phyloP scores from a whole-genome alignment of 2,797 vertebrate species.

The Myotis pilosus region DNA sequence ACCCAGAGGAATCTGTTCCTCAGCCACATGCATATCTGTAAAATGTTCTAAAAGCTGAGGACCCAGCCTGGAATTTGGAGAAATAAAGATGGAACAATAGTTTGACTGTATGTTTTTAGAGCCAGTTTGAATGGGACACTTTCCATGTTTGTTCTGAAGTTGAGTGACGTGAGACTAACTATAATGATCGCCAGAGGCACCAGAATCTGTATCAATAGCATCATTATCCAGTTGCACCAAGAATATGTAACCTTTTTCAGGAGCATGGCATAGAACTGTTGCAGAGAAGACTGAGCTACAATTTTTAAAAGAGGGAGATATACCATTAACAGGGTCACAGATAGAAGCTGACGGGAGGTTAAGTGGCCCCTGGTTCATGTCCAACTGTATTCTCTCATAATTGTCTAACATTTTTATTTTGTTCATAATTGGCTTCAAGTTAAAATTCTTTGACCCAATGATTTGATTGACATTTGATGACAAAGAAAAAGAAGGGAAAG shows the following conservation, averaged over 20 bases:
- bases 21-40: constrained; percentile 83
- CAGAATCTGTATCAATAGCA: constrained; percentile 91
- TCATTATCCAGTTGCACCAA: constrained; percentile 96
- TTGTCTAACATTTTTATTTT: background rate
- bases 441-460: background rate
- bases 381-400: background rate
- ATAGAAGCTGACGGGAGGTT: background rate
- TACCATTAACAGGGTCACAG: rapidly evolving
- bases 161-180: constrained; percentile 89
- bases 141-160: constrained; percentile 84
- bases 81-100: constrained; percentile 88
- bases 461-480: background rate
- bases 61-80: constrained; percentile 74
- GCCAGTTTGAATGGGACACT: constrained; percentile 85
- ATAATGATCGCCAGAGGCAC: constrained; percentile 92
- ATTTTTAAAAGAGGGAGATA: background rate
- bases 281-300: constrained; percentile 89
- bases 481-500: background rate
- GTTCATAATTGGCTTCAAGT: background rate
- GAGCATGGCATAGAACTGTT: constrained; percentile 96
- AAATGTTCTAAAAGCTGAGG: constrained; percentile 84
- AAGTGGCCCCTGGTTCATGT: background rate
- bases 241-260: constrained; percentile 93
- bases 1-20: constrained; percentile 86
- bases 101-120: constrained; percentile 88